Evolutionary conservation across 2,113 vertebrate genomes (phyloP).

Genomic region (Callithrix jacchus): DNA sequence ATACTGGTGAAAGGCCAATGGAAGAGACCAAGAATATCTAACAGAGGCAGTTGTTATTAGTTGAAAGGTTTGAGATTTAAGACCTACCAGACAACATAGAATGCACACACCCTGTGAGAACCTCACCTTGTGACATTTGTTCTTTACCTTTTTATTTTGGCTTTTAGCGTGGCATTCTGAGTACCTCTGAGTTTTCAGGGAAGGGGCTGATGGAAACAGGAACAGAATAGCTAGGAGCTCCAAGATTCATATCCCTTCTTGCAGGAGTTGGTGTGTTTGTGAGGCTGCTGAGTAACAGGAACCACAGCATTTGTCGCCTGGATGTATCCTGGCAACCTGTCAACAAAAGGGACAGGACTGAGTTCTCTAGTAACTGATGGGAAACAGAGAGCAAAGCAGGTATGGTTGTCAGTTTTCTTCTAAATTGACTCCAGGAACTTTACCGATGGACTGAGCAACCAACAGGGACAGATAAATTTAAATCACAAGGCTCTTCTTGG

Average conservation of each 20-base stretch:
- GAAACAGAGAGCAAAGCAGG: not conserved
- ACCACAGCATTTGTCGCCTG: not conserved
- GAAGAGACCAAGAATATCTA: not conserved
- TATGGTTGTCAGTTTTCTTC: not conserved
- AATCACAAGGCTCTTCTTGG: not conserved
- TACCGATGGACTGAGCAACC: not conserved
- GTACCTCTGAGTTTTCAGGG: not conserved
- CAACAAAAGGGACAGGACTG: conserved; percentile 20
- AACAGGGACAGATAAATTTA: not conserved
- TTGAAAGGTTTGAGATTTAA: not conserved
- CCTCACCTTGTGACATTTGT: not conserved
- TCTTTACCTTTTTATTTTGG: not conserved
- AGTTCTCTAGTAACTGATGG: not conserved
- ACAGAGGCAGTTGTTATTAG: not conserved
- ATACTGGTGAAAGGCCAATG: not conserved
- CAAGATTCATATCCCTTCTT: not conserved
- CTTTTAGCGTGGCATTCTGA: not conserved
- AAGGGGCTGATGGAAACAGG: not conserved
- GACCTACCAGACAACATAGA: not conserved
- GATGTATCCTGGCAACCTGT: conserved; percentile 74
- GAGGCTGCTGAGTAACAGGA: not conserved
- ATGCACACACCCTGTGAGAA: not conserved
- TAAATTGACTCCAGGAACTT: not conserved
- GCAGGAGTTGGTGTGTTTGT: not conserved
- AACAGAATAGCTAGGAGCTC: not conserved